Percentiles rank a stretch among this genome's conserved stretches.
These are phyloP conservation scores for Hydrozoanthus tunicans DNA, from an alignment of 64 coral and sea anemone species.

Conservation along the genomic window DNA sequence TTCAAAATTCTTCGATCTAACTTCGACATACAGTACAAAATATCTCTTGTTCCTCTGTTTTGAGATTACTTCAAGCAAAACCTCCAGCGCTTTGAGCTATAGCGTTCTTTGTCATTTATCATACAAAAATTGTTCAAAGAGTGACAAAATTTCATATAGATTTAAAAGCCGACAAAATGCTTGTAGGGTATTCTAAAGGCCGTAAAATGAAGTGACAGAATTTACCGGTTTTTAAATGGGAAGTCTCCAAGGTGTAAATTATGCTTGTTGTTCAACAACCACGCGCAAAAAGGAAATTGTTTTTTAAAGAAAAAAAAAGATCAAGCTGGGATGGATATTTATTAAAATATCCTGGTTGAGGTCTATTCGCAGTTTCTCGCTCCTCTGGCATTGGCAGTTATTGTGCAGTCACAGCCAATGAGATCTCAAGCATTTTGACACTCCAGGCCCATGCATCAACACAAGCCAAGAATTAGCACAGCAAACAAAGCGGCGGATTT, in stretches of 20 bases:
- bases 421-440: slow-evolving; percentile 48
- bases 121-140: slow-evolving; percentile 12
- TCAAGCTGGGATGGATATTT: slow-evolving; percentile 57
- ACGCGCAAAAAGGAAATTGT: slow-evolving; percentile 47
- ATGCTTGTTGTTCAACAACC: slow-evolving; percentile 20
- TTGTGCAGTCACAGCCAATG: slow-evolving; percentile 38
- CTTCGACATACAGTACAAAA: background rate
- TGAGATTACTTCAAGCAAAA: slow-evolving; percentile 9
- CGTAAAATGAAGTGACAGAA: slow-evolving; percentile 16
- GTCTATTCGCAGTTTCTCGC: slow-evolving; percentile 59
- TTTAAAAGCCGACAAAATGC: slow-evolving; percentile 17
- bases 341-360: slow-evolving; percentile 44
- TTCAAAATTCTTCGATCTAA: slow-evolving; percentile 23
- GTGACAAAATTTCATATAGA: background rate
- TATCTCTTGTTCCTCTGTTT: slow-evolving; percentile 23
- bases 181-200: slow-evolving; percentile 9
- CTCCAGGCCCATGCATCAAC: slow-evolving; percentile 43
- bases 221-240: background rate
- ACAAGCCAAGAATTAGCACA: slow-evolving; percentile 56
- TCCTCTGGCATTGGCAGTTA: slow-evolving; percentile 21
- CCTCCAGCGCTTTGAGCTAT: slow-evolving; percentile 4
- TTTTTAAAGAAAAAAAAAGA: slow-evolving; percentile 26
- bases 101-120: slow-evolving; percentile 32
- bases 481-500: slow-evolving; percentile 57
- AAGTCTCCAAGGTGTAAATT: slow-evolving; percentile 19